These are phyloP conservation scores for Thunnus thynnus DNA, from an alignment of 2,113 vertebrate species.

Conservation along the genomic window DNA sequence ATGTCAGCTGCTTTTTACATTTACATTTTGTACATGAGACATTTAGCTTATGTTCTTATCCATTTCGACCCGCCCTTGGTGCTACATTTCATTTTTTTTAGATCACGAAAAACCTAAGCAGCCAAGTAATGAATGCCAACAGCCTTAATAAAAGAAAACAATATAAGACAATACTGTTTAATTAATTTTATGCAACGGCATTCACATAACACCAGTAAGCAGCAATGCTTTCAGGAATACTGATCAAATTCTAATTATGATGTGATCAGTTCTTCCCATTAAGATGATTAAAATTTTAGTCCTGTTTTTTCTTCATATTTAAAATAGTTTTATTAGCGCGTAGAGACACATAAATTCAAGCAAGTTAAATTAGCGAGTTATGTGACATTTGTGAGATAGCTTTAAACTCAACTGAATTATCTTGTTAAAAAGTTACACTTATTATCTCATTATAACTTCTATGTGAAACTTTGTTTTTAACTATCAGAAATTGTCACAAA, in stretches of 20 bases:
- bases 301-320: not conserved
- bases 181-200: not conserved
- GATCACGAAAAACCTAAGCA: not conserved
- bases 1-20: conserved; percentile 59
- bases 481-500: no score
- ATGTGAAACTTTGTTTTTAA: no score
- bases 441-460: no score
- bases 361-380: no score
- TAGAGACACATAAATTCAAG: no score
- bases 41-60: conserved; percentile 31
- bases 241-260: not conserved
- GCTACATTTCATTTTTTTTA: conserved; percentile 1
- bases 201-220: not conserved
- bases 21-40: conserved; percentile 39
- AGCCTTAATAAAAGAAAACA: not conserved
- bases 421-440: no score
- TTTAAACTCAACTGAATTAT: not conserved
- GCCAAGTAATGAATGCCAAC: not conserved
- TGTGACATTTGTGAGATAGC: not conserved
- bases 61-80: not conserved
- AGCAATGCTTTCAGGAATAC: not conserved
- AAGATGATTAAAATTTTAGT: not conserved
- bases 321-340: not conserved
- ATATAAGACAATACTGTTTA: not conserved
- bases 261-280: not conserved